phyloP scores from a whole-genome alignment of 2,113 vertebrate genomes.

The Notiomystis cincta region DNA sequence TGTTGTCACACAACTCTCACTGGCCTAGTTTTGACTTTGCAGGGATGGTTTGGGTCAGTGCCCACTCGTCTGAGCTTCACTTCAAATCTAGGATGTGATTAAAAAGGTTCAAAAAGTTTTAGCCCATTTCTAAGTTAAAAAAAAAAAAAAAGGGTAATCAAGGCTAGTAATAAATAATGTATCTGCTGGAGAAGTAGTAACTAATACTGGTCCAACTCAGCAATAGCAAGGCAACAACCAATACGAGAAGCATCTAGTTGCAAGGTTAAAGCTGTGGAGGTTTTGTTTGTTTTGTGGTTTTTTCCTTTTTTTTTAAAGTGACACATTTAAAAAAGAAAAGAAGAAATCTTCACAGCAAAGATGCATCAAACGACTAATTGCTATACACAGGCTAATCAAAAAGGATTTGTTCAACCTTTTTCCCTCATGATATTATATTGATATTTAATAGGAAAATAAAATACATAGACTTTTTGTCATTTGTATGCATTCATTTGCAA shows the following conservation, averaged over 20 bases:
- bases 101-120: not conserved
- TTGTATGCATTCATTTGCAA: constrained; percentile 84
- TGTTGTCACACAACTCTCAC: not conserved
- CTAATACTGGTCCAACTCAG: constrained; percentile 68
- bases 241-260: constrained; percentile 61
- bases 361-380: constrained; percentile 28
- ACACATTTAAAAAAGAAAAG: constrained; percentile 21
- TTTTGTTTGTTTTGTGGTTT: constrained; percentile 22
- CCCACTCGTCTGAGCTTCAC: constrained; percentile 17
- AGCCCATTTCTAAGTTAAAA: not conserved
- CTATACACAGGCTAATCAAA: constrained; percentile 63
- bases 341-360: constrained; percentile 62
- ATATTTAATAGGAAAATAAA: constrained; percentile 93
- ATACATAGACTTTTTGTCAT: constrained; percentile 81
- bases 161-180: not conserved
- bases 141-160: not conserved
- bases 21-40: not conserved
- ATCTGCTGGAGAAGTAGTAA: not conserved
- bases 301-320: constrained; percentile 29
- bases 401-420: constrained; percentile 74
- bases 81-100: not conserved
- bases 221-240: constrained; percentile 45
- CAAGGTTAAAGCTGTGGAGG: constrained; percentile 63
- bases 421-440: constrained; percentile 73
- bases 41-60: not conserved